phyloP scores from a whole-genome alignment of 2,888 invertebrate genomes.

The Tanytarsus gracilentus region DNA sequence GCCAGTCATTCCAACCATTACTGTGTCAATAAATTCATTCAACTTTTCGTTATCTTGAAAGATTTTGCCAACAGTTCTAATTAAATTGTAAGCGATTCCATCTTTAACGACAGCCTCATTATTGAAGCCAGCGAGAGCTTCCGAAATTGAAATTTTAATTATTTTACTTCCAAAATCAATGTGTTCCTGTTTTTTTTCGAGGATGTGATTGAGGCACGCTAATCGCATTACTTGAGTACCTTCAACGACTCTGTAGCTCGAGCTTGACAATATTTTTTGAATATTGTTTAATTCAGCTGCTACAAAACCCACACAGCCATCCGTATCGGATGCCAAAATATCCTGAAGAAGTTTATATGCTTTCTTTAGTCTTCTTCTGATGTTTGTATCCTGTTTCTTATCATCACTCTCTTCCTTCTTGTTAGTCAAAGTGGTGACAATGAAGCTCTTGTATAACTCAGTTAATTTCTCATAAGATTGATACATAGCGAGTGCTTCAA shows the following conservation, averaged over 20 bases:
- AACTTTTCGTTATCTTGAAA: constrained; percentile 48
- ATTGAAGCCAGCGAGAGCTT: constrained; percentile 73
- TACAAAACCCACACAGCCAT: constrained; percentile 57
- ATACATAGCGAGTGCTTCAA: constrained; percentile 61
- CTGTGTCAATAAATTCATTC: constrained; percentile 59
- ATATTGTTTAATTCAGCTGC: constrained; percentile 35
- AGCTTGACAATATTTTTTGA: constrained; percentile 38
- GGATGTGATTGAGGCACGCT: constrained; percentile 57
- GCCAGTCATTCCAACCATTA: constrained; percentile 61
- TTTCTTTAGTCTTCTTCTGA: constrained; percentile 60
- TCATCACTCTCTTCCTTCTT: constrained; percentile 45
- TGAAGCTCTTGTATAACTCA: constrained; percentile 58
- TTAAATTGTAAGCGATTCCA: constrained; percentile 62
- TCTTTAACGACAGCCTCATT: constrained; percentile 76
- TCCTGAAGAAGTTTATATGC: constrained; percentile 66
- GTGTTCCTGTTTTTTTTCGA: constrained; percentile 54
- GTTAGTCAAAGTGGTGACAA: constrained; percentile 51
- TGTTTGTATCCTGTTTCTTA: constrained; percentile 47
- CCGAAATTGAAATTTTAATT: constrained; percentile 63
- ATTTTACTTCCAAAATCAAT: constrained; percentile 57
- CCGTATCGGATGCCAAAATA: constrained; percentile 53
- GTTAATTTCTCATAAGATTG: constrained; percentile 54
- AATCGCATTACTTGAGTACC: constrained; percentile 40
- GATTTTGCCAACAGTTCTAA: constrained; percentile 61
- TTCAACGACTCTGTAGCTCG: constrained; percentile 36